Base-by-base conservation (phyloP, 2,888 invertebrate species). In the Xanthia togata region DNA sequence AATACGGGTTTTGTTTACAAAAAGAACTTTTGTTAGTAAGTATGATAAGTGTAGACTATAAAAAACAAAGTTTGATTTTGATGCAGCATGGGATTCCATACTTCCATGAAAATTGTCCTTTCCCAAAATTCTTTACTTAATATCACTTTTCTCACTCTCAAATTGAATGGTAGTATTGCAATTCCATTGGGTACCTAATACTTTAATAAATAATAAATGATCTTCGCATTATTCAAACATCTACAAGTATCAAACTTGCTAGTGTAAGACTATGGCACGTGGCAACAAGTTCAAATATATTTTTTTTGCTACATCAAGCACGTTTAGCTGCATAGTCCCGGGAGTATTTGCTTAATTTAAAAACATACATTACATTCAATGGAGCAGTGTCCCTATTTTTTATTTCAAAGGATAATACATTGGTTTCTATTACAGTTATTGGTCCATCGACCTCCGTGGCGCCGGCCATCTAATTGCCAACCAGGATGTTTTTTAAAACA, bases 391-490 rank as follows among this genome's bases (percentile, higher is more conserved):
- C 55, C 76, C 47, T 62, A 65, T 84, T 82, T 78, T 78, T 71
- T 86, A 67, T 75, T 53, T 44, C 31, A 44, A 79, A 77, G 70
- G 78, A 77, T 85, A 60, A 53, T 70, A 60, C 68, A 79, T 83
- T 74, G 38, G 69, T 55, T 72, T 71, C 65, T 59, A 50, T 71
- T 78, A 86, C 86, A 80, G 82, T 85, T 76, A 84, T 31, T 70
- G 79, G 88, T 82, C 70, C 85, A 83, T 73, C 68, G 85, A 88
- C 83, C 89, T 82, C 68, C 59, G 53, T 78, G 89, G 88, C 88
- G 87, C 89, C 87, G 53, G 64, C 35, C 17, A 68, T 77, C 59
- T 84, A 77, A 81, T 85, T 82, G 74, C 57, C 35, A 74, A 77
- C 71, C 76, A 80, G 78, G 78, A 87, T 86, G 59, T 79, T 67